Base-by-base conservation (phyloP, 1,140 invertebrate species). In the Pseudoatta argentina region DNA sequence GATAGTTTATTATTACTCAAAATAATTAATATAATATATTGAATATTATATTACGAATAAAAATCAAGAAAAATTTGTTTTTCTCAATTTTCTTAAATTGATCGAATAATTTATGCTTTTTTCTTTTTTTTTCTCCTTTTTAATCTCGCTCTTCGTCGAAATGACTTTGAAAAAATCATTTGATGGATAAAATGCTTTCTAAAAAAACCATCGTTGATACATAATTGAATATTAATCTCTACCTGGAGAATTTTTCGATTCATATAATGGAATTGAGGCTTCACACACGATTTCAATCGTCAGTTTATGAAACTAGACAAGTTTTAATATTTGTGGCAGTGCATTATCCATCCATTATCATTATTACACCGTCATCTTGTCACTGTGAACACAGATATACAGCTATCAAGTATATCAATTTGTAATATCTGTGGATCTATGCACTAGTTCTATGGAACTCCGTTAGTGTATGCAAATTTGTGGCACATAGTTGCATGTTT, bases 321-420 rank as follows among this genome's bases (percentile, higher is more conserved):
- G n/a, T 48, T 39, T 77, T 77, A 64, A 77, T 64, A 64, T 48
- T 44, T 63, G 39, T n/a, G 21, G n/a, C 55, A 44, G 21, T 21
- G 51, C 8, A 51, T 55, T 73, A 34, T 73, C 8, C 39, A 30
- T 4, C 18, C 18, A 55, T 73, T 73, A 53, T 18, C 10, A 12
- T 73, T 51, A 59, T 75, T 75, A 14, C 14, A 44, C 39, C 39
- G 7, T 44, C 34, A 63, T 61, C 21, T 44, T 77, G 34, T 77
- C 39, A 48, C 4, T 77, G 8, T 63, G 55, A 39, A 63, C n/a
- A 27, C 12, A 44, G 34, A 61, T 44, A 63, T n/a, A 61, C 4
- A n/a, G 63, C 27, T 2, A 30, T 77, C 57, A 77, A 77, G 0
- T 27, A 6, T 77, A 77, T 77, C 34, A 77, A 27, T 77, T 77